Evolutionary conservation across 2,888 invertebrate genomes (phyloP), one percentile per base, ranked within the genome.

Genomic region (Latrodectus elegans): DNA sequence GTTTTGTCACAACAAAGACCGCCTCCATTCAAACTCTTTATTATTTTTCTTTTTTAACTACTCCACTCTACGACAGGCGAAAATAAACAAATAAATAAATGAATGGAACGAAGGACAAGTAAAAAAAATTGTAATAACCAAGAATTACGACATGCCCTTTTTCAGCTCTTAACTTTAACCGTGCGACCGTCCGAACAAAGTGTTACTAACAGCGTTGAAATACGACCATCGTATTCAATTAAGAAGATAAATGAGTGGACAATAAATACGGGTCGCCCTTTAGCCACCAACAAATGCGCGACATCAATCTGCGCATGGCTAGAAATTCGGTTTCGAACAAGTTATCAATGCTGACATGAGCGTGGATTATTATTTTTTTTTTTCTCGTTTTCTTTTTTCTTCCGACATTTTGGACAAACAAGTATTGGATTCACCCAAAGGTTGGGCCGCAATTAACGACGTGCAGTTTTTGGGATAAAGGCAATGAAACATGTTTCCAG

Each of bases 261-360:
- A 77, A 87, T 87, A 87, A 87, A 77, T 77, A 81, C 49, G 79
- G 74, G 38, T 49, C n/a, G 78, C 26, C 81, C 65, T 60, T 67
- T 68, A 12, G 64, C 83, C 55, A 81, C 65, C 52, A 64, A 49
- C 17, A 68, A 73, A 38, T 73, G 65, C 60, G 38, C 67, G 17
- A 17, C 75, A 86, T 87, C 77, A 87, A 87, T 87, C 81, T 87
- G 86, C 72, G 26, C 71, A 85, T 74, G 60, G 73, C 72, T 64
- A 52, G 75, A 68, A 72, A 64, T 52, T 10, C 14, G 51, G 52
- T 22, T 67, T 64, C 22, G 72, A 72, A 71, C 79, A 70, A 76
- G 80, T 86, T 86, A 81, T 87, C 77, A 86, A 81, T 80, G 14
- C 55, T 81, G 86, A 76, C 86, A 87, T 67, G 80, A 73, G 80